Percentiles rank a stretch among this genome's conserved stretches.
Evolutionary conservation across 2,113 vertebrate genomes (phyloP).

Genomic region (Aptenodytes patagonicus): DNA sequence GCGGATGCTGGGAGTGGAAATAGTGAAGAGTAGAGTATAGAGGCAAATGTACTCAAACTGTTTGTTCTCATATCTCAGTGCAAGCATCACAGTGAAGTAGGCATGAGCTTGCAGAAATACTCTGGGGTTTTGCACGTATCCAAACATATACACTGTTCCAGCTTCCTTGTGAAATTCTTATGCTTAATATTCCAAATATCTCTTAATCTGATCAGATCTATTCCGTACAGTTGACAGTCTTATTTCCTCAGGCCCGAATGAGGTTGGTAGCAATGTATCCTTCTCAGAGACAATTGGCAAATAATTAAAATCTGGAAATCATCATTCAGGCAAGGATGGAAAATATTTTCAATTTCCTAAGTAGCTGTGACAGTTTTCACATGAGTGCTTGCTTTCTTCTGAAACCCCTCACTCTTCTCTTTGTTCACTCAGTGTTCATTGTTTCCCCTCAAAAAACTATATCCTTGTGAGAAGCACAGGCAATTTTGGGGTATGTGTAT

Average conservation of each 20-base stretch:
- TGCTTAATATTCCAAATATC: not conserved
- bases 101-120: not conserved
- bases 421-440: not conserved
- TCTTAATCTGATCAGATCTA: constrained; percentile 1
- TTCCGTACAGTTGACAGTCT: not conserved
- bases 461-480: not conserved
- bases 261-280: not conserved
- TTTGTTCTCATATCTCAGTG: not conserved
- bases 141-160: not conserved
- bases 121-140: not conserved
- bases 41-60: not conserved
- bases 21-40: not conserved
- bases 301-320: constrained; percentile 37
- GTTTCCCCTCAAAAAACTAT: not conserved
- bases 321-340: constrained; percentile 5
- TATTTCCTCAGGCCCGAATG: not conserved
- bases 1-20: not conserved
- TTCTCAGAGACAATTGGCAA: not conserved
- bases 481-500: fast-evolving
- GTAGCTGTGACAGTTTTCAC: not conserved
- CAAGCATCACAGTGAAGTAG: not conserved
- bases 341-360: constrained; percentile 37
- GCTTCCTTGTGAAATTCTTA: not conserved
- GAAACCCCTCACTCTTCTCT: not conserved
- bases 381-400: constrained; percentile 15